Evolutionary conservation across 2,888 invertebrate genomes (phyloP), one percentile per base, ranked within the genome.

Genomic region (Acrocera orbiculus): DNA sequence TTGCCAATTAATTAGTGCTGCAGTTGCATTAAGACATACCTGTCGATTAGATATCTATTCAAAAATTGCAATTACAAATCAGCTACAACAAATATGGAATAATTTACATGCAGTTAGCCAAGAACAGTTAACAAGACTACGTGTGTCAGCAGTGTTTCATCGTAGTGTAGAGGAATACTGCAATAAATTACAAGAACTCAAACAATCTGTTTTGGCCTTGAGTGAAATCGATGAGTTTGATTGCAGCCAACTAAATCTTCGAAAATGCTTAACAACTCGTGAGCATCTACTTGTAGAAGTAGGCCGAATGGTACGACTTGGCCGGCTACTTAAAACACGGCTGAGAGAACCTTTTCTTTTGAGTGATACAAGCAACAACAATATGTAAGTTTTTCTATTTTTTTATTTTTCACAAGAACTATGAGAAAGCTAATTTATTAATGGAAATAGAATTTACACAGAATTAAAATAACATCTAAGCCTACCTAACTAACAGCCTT

Each of bases 71-170:
- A 60, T 74, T 35, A 64, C 65, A 32, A 59, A 66, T 41, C 63
- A 65, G 46, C 58, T 82, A 44, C 66, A 71, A 37, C 65, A 66
- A 44, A 70, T 70, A 8, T 82, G 81, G 81, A 69, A 70, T 44
- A 65, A 69, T 39, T 64, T 81, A 28, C 66, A 76, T 40, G 65
- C 67, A 27, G 71, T 77, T 38, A 72, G 74, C 41, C 76, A 77
- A 54, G 80, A 81, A 56, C 76, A 78, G 50, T 69, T 79, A 63
- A 78, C 78, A 3, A 65, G 81, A 15, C 60, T 81, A 16, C 66
- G 77, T 39, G 79, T 80, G 22, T 76, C 76, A 4, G 73, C 76
- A 7, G 76, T 80, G 40, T 82, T 81, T 50, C 73, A 80, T 52
- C 66, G 76, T 40, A 76, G 75, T 37, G 65, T 68, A 17, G 68